These are phyloP conservation scores for Parnassius orleans DNA, from an alignment of 2,888 invertebrate genomes.

Conservation along the genomic window DNA sequence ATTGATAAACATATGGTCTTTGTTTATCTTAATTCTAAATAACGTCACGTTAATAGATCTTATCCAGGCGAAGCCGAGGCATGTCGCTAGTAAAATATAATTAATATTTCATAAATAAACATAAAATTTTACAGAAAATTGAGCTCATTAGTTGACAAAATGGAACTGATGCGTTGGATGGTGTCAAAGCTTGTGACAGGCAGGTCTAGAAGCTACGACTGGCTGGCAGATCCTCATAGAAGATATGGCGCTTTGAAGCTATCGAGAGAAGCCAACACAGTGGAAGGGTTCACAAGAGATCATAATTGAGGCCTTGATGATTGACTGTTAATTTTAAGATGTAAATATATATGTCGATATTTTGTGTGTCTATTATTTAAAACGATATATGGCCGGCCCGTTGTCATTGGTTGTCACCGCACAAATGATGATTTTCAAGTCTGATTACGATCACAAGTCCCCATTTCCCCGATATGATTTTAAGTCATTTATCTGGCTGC, in stretches of 20 bases:
- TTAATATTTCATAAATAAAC: too few species aligned
- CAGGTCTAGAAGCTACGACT: constrained; percentile 24
- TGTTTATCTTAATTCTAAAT: too few species aligned
- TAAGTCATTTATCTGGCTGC: too few species aligned
- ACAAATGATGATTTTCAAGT: too few species aligned
- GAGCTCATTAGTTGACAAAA: constrained; percentile 15
- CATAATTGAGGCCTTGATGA: not conserved
- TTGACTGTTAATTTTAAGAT: not conserved
- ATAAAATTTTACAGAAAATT: constrained; percentile 23
- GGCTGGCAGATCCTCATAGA: constrained; percentile 25
- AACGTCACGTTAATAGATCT: too few species aligned
- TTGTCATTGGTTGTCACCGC: too few species aligned
- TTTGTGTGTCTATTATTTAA: not conserved
- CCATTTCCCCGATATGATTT: too few species aligned
- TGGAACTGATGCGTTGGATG: constrained; percentile 18
- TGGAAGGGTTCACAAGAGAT: constrained; percentile 4
- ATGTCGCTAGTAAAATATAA: too few species aligned
- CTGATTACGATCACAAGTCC: too few species aligned
- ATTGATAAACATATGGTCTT: too few species aligned
- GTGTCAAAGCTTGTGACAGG: constrained; percentile 23
- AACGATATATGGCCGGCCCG: too few species aligned
- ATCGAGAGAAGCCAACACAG: constrained; percentile 14
- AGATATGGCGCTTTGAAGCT: constrained; percentile 17
- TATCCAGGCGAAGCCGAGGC: too few species aligned
- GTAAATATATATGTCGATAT: not conserved